These are phyloP conservation scores for Garra rufa DNA, from an alignment of 2,113 vertebrate genomes.

Conservation along the genomic window DNA sequence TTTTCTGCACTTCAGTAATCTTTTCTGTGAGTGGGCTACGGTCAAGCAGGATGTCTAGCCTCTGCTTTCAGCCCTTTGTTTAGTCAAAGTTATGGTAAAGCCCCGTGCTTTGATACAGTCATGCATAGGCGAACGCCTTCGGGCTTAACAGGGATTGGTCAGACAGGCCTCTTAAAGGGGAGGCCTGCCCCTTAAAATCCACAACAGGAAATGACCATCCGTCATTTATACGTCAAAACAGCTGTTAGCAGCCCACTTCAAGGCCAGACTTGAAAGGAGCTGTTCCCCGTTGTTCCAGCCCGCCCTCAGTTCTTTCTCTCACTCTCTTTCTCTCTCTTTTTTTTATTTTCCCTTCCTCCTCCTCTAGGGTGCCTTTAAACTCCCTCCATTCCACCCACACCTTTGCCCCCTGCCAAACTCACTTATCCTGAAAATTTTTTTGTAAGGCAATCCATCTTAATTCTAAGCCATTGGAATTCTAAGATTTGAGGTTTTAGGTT, in stretches of 20 bases:
- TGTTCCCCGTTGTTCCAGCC: constrained; percentile 75
- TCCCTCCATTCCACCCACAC: constrained; percentile 62
- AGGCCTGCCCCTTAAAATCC: constrained; percentile 81
- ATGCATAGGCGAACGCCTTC: constrained; percentile 69
- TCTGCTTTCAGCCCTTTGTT: constrained; percentile 62
- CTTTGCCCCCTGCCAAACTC: constrained; percentile 57
- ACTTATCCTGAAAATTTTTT: constrained; percentile 35
- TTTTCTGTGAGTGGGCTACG: constrained; percentile 43
- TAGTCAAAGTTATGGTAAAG: constrained; percentile 66
- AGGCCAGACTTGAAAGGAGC: constrained; percentile 79
- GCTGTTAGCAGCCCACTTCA: constrained; percentile 87
- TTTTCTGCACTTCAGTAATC: constrained; percentile 19
- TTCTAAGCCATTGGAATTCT: constrained; percentile 33
- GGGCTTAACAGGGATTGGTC: constrained; percentile 69
- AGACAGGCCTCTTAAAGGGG: constrained; percentile 76
- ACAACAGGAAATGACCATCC: constrained; percentile 89
- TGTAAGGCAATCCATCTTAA: constrained; percentile 38
- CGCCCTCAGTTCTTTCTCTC: constrained; percentile 71
- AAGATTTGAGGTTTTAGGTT: constrained; percentile 22
- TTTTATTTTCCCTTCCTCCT: constrained; percentile 65
- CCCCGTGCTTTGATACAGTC: constrained; percentile 57
- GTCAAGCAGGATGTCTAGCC: constrained; percentile 59
- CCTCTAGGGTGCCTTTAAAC: constrained; percentile 57
- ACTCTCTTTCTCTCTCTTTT: constrained; percentile 70
- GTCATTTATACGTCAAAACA: constrained; percentile 82